Conservation (phyloP, 2,113 vertebrate species). For the Mesitornis unicolor region DNA sequence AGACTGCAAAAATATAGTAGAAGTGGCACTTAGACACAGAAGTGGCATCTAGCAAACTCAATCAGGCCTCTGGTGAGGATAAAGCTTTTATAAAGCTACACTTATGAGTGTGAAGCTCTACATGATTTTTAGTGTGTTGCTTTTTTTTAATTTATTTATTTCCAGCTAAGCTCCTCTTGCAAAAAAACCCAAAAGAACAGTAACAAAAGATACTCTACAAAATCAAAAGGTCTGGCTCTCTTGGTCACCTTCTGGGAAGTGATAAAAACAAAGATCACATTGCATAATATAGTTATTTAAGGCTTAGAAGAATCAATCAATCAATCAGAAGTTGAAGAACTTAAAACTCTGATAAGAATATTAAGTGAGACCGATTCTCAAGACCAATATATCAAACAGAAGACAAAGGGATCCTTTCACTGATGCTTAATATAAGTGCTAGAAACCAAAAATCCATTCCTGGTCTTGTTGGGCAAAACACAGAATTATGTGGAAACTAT, state of each 20-base stretch:
- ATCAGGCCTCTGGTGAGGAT: neutral
- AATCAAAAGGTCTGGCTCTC: neutral
- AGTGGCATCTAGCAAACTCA: neutral
- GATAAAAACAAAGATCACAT: neutral
- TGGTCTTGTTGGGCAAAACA: neutral
- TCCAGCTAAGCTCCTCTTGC: neutral
- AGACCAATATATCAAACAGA: neutral
- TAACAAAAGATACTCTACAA: neutral
- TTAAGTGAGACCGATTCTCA: neutral
- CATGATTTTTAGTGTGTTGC: neutral
- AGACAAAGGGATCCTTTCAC: neutral
- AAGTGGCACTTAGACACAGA: neutral
- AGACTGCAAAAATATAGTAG: accelerated
- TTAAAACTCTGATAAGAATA: neutral
- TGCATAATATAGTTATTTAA: neutral
- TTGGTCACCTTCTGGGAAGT: neutral
- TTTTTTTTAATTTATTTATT: too few relatives aligned
- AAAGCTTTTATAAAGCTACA: neutral
- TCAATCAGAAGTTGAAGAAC: neutral
- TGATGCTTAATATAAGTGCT: neutral
- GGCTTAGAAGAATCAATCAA: neutral
- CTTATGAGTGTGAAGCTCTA: neutral
- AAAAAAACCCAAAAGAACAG: neutral
- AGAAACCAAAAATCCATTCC: neutral
- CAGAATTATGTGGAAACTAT: neutral